Evolutionary conservation across 1,140 invertebrate genomes (phyloP).

Genomic region (Cheumatopsyche charites): DNA sequence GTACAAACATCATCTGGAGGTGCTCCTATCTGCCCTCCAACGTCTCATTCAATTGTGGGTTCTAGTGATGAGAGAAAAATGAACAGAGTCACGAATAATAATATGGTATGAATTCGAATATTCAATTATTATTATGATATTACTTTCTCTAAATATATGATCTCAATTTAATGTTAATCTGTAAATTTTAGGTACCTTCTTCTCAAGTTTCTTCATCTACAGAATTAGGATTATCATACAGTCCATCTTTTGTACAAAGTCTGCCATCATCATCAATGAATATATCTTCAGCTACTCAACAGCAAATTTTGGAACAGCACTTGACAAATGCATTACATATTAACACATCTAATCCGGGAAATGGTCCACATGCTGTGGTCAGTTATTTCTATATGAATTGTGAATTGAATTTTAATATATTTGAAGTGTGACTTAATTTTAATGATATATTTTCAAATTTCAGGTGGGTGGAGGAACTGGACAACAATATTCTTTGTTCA

Average conservation of each 20-base stretch:
- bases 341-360: conserved; percentile 46
- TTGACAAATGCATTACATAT: conserved; percentile 38
- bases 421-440: no score
- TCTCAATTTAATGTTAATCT: no score
- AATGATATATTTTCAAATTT: conserved; percentile 34
- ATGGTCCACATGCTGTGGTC: conserved; percentile 40
- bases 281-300: not conserved
- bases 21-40: conserved; percentile 7
- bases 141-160: no score
- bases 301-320: conserved; percentile 33
- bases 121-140: no score
- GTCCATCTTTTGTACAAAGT: conserved; percentile 1
- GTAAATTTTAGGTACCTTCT: not conserved
- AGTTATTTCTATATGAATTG: conserved; percentile 5
- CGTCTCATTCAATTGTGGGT: conserved; percentile 11
- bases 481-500: conserved; percentile 79
- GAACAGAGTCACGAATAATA: not conserved
- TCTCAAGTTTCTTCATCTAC: conserved; percentile 17
- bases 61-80: conserved; percentile 16
- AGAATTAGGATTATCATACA: conserved; percentile 17
- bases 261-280: conserved; percentile 7
- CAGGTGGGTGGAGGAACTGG: conserved; percentile 4
- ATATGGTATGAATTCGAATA: not conserved
- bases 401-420: conserved; percentile 11
- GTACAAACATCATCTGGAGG: not conserved